Conservation (phyloP, 1,140 invertebrate genomes). For the Drosophila pruinosa region DNA sequence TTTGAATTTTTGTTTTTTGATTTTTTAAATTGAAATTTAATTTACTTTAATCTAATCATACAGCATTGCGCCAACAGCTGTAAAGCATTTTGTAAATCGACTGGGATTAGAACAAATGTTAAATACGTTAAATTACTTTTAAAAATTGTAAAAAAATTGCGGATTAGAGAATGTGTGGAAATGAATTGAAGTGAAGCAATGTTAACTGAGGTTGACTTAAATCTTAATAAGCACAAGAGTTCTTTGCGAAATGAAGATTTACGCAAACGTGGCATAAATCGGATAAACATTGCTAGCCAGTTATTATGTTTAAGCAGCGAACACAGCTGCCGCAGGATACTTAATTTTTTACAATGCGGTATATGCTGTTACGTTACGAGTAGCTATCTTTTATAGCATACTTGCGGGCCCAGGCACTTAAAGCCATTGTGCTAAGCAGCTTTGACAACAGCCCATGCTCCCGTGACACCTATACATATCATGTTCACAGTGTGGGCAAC, state of each 20-base stretch:
- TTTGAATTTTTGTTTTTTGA: too few species aligned
- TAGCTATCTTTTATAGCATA: constrained; percentile 55
- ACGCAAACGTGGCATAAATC: constrained; percentile 38
- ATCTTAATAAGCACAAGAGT: constrained; percentile 52
- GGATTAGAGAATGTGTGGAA: too few species aligned
- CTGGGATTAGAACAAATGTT: too few species aligned
- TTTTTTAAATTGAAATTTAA: too few species aligned
- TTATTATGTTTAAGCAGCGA: constrained; percentile 17
- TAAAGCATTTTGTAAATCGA: too few species aligned
- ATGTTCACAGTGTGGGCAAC: constrained; percentile 38
- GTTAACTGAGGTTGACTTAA: constrained; percentile 33
- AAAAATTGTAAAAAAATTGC: too few species aligned
- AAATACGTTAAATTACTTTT: too few species aligned
- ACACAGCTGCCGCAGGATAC: constrained; percentile 32
- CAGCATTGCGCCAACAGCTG: too few species aligned
- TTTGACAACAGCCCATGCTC: constrained; percentile 32
- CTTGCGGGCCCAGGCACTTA: constrained; percentile 28
- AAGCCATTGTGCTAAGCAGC: constrained; percentile 59
- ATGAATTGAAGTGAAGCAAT: constrained; percentile 3
- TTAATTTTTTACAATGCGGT: constrained; percentile 47
- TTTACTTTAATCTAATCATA: too few species aligned
- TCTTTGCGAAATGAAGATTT: constrained; percentile 35
- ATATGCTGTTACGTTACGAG: constrained; percentile 30
- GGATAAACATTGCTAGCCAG: constrained; percentile 26
- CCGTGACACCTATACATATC: constrained; percentile 12